Evolutionary conservation across 1,140 invertebrate genomes (phyloP).

Genomic region (Scaptomyza montana): DNA sequence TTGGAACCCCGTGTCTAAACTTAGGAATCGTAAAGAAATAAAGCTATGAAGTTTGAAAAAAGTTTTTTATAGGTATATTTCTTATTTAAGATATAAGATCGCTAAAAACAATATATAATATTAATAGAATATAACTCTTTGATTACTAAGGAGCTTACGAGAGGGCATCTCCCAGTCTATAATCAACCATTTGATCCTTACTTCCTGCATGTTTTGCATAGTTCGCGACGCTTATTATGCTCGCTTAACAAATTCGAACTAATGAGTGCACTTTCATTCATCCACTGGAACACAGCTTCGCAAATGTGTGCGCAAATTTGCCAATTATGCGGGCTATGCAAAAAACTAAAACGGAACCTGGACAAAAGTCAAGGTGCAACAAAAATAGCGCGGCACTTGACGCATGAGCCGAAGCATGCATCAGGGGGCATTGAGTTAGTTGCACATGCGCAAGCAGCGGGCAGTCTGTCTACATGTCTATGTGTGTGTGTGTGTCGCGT

Average conservation of each 20-base stretch:
- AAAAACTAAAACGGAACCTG: constrained; percentile 6
- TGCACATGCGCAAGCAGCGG: constrained; percentile 68
- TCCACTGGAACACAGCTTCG: constrained; percentile 35
- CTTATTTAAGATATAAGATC: too few relatives aligned
- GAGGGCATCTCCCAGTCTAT: neutral
- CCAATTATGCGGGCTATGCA: constrained; percentile 70
- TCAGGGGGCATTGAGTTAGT: constrained; percentile 24
- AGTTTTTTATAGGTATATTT: too few relatives aligned
- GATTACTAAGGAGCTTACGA: neutral
- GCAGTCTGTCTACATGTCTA: constrained; percentile 49
- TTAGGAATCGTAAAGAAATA: too few relatives aligned
- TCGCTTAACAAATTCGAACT: constrained; percentile 75
- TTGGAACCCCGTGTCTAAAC: too few relatives aligned
- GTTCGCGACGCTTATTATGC: constrained; percentile 41
- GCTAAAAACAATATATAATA: too few relatives aligned
- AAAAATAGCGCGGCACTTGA: constrained; percentile 75
- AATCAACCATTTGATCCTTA: neutral
- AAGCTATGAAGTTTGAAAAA: too few relatives aligned
- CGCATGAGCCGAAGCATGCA: constrained; percentile 17
- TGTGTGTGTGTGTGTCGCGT: constrained; percentile 40
- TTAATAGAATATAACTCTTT: too few relatives aligned
- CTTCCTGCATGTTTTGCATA: constrained; percentile 42
- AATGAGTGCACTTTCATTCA: constrained; percentile 64
- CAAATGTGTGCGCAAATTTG: constrained; percentile 60
- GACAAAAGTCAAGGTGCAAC: constrained; percentile 71